Evolutionary conservation across 1,140 invertebrate species (phyloP).

Genomic region (Caerostris extrusa): DNA sequence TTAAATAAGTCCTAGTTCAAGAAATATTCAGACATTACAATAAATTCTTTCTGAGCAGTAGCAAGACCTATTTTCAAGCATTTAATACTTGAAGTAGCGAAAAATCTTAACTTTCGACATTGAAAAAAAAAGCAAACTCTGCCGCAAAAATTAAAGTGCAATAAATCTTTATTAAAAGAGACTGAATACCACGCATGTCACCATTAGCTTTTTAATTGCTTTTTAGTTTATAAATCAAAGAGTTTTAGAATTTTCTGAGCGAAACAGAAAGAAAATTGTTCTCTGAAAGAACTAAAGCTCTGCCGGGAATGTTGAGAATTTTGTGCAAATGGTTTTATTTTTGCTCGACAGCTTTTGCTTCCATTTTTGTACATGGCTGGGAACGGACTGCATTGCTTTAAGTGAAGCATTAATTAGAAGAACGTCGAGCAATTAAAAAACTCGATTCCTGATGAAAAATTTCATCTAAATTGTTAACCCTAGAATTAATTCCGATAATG

Average conservation of each 20-base stretch:
- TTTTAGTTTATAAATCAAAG: slow-evolving; percentile 38
- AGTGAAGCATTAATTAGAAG: neutral
- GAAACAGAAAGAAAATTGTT: neutral
- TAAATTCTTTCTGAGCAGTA: too few species aligned
- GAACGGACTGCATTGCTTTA: neutral
- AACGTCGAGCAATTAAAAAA: neutral
- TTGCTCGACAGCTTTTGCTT: neutral
- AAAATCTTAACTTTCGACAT: neutral
- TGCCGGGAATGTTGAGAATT: slow-evolving; percentile 5
- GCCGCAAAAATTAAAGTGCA: slow-evolving; percentile 24
- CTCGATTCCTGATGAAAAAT: neutral
- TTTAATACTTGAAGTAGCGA: neutral
- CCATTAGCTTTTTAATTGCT: slow-evolving; percentile 39
- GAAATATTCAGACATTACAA: too few species aligned
- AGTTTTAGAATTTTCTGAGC: neutral
- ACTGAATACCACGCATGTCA: neutral
- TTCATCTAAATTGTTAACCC: neutral
- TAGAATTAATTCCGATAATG: neutral
- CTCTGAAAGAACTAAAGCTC: neutral
- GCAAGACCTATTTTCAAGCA: too few species aligned
- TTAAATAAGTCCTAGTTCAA: too few species aligned
- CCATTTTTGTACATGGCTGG: neutral
- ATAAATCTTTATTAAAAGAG: slow-evolving; percentile 37
- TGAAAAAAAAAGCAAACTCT: neutral
- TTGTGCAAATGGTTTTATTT: neutral